Evolutionary conservation across 2,797 vertebrate genomes (phyloP).

Genomic region (Eulemur coronatus): DNA sequence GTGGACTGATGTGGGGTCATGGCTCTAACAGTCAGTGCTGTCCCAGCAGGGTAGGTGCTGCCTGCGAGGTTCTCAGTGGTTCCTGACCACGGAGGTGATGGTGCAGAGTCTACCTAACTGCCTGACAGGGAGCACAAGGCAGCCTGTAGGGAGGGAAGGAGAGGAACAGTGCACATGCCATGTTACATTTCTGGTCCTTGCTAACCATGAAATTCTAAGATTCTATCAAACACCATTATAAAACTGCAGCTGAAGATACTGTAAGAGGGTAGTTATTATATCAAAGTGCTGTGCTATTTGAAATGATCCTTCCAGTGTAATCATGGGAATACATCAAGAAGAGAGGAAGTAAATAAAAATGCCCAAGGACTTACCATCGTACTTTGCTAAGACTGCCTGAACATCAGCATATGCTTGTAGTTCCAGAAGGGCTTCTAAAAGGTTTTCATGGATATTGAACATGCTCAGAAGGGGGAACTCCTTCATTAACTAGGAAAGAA

Average conservation of each 20-base stretch:
- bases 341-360: conserved; percentile 8
- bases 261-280: neutral
- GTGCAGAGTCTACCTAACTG: neutral
- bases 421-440: conserved; percentile 97
- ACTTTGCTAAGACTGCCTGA: conserved; percentile 98
- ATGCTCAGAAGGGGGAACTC: conserved; percentile 99
- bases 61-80: neutral
- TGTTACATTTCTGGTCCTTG: neutral
- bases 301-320: neutral
- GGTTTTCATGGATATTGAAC: conserved; percentile 99
- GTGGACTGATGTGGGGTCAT: neutral
- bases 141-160: neutral
- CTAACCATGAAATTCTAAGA: neutral
- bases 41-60: neutral
- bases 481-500: conserved; percentile 96
- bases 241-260: neutral
- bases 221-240: neutral
- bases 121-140: neutral
- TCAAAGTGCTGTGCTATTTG: neutral
- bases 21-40: neutral
- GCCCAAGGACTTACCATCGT: conserved; percentile 91
- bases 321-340: neutral
- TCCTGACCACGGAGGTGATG: neutral
- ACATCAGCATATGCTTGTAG: conserved; percentile 98
- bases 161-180: neutral